Percentiles rank a stretch among this genome's conserved stretches.
These are phyloP conservation scores for Mus musculus DNA, from an alignment of 2,113 vertebrate species.

Conservation along the genomic window DNA sequence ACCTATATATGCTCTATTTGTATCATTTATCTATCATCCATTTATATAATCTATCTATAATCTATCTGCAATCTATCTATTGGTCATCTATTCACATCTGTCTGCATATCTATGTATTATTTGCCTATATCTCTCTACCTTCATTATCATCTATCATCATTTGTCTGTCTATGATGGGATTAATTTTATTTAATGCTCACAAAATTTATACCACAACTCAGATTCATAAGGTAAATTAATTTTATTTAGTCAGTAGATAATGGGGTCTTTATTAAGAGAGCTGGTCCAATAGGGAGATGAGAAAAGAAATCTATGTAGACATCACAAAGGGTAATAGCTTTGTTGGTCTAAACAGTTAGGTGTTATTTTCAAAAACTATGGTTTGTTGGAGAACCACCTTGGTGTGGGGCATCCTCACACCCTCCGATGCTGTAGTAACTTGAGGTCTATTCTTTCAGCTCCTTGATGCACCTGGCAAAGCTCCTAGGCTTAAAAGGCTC, in stretches of 20 bases:
- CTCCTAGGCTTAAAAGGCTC: neutral
- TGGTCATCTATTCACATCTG: neutral
- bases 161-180: neutral
- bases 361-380: neutral
- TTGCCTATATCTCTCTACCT: neutral
- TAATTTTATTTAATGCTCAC: slow-evolving; percentile 2
- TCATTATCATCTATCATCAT: neutral
- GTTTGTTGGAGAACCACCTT: neutral
- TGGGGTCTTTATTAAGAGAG: neutral
- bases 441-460: neutral
- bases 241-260: neutral
- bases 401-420: neutral
- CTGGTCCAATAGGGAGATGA: neutral
- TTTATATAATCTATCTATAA: neutral
- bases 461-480: neutral
- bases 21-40: neutral
- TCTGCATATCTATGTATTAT: neutral
- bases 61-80: neutral
- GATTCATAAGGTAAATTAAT: neutral
- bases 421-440: neutral
- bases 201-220: neutral
- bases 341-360: neutral
- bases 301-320: slow-evolving; percentile 11
- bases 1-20: neutral
- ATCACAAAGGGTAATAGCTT: neutral